Conservation (phyloP, 1,140 invertebrate genomes). For the Fopius arisanus region DNA sequence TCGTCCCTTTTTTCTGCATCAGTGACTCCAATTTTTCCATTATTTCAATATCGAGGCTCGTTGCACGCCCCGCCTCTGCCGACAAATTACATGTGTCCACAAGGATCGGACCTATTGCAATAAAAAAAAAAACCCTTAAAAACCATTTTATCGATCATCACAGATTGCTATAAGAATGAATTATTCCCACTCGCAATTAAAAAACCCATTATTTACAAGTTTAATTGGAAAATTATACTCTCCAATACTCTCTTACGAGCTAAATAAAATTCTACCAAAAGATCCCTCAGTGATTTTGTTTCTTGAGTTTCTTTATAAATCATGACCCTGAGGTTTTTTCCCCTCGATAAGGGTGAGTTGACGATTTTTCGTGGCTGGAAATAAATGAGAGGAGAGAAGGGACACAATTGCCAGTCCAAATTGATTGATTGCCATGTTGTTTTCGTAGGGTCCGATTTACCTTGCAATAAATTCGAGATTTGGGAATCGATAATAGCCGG, state of each 20-base stretch:
- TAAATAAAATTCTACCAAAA: no score
- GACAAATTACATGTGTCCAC: conserved; percentile 78
- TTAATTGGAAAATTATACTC: no score
- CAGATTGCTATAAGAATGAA: no score
- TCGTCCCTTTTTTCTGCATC: not conserved
- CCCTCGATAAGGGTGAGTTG: not conserved
- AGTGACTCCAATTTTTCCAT: conserved; percentile 61
- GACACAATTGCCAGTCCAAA: not conserved
- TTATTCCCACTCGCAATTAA: no score
- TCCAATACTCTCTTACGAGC: no score
- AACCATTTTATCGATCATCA: not conserved
- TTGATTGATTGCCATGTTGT: not conserved
- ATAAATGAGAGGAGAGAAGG: not conserved
- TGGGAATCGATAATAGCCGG: conserved; percentile 42
- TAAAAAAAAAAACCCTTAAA: not conserved
- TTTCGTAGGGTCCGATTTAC: conserved; percentile 33
- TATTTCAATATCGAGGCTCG: conserved; percentile 68
- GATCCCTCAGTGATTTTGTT: no score
- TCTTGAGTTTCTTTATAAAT: not conserved
- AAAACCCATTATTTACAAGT: no score
- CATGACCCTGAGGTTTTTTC: not conserved
- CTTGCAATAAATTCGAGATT: conserved; percentile 51
- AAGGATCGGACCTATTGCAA: conserved; percentile 72
- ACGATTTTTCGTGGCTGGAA: not conserved
- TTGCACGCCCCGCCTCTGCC: conserved; percentile 69